These are phyloP conservation scores for Rhagonycha lutea DNA, from an alignment of 2,888 invertebrate genomes.

Conservation along the genomic window DNA sequence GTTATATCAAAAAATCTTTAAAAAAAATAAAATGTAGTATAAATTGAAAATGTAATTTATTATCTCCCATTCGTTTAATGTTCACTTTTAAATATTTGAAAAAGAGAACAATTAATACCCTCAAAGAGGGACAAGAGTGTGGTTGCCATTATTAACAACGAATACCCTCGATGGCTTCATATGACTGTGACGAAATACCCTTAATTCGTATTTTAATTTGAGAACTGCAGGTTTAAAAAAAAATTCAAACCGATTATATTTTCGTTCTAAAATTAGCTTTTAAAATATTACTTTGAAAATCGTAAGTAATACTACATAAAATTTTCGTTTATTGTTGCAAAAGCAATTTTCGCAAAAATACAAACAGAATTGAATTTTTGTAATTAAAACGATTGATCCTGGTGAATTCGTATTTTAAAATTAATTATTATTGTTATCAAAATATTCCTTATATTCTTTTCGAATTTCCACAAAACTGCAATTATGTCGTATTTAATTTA, in stretches of 20 bases:
- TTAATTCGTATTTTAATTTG: not conserved
- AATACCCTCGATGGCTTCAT: not conserved
- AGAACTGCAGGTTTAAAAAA: not conserved
- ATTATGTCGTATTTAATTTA: not conserved
- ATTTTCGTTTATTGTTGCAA: not conserved
- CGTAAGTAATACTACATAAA: not conserved
- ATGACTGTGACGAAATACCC: not conserved
- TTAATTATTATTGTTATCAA: not conserved
- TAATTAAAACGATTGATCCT: not conserved
- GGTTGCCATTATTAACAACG: not conserved
- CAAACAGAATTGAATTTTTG: not conserved
- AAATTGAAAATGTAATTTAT: not conserved
- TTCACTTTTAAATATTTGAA: not conserved
- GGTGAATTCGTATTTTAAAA: not conserved
- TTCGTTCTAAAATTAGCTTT: not conserved
- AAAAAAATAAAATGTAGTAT: not conserved
- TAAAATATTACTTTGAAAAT: not conserved
- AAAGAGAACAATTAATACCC: not conserved
- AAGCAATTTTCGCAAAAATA: not conserved
- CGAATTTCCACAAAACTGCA: not conserved
- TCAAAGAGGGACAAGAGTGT: not conserved
- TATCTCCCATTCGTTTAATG: not conserved
- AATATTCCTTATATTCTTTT: not conserved
- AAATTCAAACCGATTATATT: not conserved
- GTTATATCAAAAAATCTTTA: too few species aligned